Percentiles rank a stretch among this genome's conserved stretches.
Evolutionary conservation across 1,140 invertebrate species (phyloP).

Genomic region (Cardiocondyla obscurior): DNA sequence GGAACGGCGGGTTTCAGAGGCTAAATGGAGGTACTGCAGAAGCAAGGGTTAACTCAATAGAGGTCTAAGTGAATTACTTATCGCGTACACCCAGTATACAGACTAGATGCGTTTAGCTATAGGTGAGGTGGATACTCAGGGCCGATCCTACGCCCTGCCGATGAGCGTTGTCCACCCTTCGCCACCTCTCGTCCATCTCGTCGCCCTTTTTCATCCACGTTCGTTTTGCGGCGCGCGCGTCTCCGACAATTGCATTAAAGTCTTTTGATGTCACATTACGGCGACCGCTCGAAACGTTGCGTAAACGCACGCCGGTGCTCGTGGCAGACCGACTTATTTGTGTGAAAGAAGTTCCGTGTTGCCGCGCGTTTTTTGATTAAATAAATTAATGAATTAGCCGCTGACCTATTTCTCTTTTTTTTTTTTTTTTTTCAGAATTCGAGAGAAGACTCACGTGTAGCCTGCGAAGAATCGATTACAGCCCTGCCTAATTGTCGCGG

Average conservation of each 20-base stretch:
- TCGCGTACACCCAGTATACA: slow-evolving; percentile 82
- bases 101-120: slow-evolving; percentile 82
- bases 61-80: slow-evolving; percentile 84
- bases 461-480: slow-evolving; percentile 8
- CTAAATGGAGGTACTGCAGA: slow-evolving; percentile 82
- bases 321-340: background rate
- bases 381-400: background rate
- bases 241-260: slow-evolving; percentile 42
- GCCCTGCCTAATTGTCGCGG: slow-evolving; percentile 34
- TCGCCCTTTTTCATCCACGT: background rate
- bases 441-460: background rate
- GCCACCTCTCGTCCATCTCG: slow-evolving; percentile 4
- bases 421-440: background rate
- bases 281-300: background rate
- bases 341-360: background rate
- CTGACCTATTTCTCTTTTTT: too few relatives aligned
- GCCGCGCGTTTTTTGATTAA: background rate
- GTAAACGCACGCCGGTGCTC: background rate
- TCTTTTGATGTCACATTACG: slow-evolving; percentile 36
- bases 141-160: slow-evolving; percentile 49
- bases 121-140: slow-evolving; percentile 70
- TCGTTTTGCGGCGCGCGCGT: background rate
- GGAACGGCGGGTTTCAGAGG: slow-evolving; percentile 76
- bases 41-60: slow-evolving; percentile 85
- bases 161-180: slow-evolving; percentile 38